A percentile compares a stretch with the other conserved stretches of the same genome.
Evolutionary conservation across 2,797 vertebrate genomes (phyloP).

Genomic region (Thunnus albacares): DNA sequence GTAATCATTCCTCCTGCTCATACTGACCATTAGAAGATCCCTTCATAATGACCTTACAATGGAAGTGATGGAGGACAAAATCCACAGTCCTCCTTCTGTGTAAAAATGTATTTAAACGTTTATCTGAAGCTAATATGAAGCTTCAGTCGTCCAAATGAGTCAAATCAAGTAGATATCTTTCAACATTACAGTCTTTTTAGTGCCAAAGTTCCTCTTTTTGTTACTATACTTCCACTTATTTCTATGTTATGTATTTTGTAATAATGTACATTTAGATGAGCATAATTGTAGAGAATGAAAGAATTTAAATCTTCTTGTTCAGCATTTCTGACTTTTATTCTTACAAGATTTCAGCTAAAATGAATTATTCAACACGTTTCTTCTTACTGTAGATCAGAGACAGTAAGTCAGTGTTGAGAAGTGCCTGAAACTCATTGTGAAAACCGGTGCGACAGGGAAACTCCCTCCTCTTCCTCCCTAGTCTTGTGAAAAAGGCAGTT

Average conservation of each 20-base stretch:
- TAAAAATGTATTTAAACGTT: no score
- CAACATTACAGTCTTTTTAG: no score
- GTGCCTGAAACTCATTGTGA: conserved; percentile 24
- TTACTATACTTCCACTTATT: neutral
- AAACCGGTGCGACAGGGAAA: neutral
- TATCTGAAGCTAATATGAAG: no score
- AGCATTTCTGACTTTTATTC: neutral
- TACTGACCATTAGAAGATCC: no score
- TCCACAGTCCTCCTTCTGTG: no score
- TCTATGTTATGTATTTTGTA: neutral
- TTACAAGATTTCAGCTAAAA: neutral
- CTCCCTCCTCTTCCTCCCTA: conserved; percentile 11
- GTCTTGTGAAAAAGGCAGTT: conserved; percentile 41
- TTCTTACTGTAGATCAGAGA: neutral
- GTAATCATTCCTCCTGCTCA: no score
- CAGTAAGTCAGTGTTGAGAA: conserved; percentile 1
- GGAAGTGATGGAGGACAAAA: no score
- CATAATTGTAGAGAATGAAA: neutral
- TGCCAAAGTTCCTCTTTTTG: no score
- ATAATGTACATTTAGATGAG: neutral
- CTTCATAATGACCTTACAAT: no score
- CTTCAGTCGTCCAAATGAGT: no score
- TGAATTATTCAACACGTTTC: neutral
- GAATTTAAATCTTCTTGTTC: neutral
- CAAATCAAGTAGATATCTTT: no score